Base-by-base conservation (phyloP, 2,113 vertebrate genomes). In the Callipepla squamata region DNA sequence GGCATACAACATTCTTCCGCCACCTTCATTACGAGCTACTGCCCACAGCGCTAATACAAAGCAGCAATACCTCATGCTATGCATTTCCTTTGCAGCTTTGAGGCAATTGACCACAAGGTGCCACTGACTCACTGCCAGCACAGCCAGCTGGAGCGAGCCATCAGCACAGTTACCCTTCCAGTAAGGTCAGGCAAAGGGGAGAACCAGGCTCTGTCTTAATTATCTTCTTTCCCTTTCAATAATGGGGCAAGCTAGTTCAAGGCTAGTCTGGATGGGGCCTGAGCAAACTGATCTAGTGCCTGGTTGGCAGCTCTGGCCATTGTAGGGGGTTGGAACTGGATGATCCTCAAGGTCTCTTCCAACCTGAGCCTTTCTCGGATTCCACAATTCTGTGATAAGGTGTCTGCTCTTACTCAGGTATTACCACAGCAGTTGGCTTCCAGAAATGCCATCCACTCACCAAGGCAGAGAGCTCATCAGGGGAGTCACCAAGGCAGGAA, bases 1-100 rank as follows among this genome's bases (percentile, higher is more conserved):
- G 1, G 50, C 74, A 83, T n/a, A 55, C 34, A 59, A 75, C 16
- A 21, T 40, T 81, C 50, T 65, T 73, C 47, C 0, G 0, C 0
- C 6, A 88, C 85, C 89, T 91, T 83, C 48, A 20, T 8, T 69
- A 68, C 22, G 48, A 88, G 68, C 69, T 93, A 62, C 90, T 94
- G 65, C 70, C 66, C 47, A 30, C 79, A 86, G 82, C 23, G 3
- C 68, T 70, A 85, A 87, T 26, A 58, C 40, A 62, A 32, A 87
- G 47, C 65, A 90, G 50, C 59, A 80, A 45, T 42, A 51, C 20
- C 62, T 86, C 76, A 40, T 10, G 36, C n/a, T 44, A 30, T 0
- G 1, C 1, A 1, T 17, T 76, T 73, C 73, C 76, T 70, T 57
- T 83, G 62, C 38, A 34, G 59, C 50, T 80, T 62, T 0, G 0